Percentiles rank a stretch among this genome's conserved stretches.
Conservation (phyloP, 2,113 vertebrate species). For the Gasterosteus nipponicus region DNA sequence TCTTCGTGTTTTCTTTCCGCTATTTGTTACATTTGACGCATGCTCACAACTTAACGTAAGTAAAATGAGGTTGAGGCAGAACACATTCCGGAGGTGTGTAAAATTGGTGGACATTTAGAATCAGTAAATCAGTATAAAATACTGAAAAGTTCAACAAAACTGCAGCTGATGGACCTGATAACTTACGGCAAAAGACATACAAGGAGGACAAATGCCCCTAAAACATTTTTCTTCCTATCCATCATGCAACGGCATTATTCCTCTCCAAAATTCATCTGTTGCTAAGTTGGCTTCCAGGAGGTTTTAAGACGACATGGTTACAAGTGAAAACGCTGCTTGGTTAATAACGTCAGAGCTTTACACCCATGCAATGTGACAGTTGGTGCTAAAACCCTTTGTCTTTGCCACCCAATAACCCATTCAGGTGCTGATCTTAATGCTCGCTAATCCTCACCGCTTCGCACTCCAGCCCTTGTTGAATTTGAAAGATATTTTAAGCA, state of each 20-base stretch:
- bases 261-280: conserved; percentile 6
- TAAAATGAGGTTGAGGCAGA: neutral
- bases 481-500: conserved; percentile 39
- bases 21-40: neutral
- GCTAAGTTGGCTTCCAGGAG: conserved; percentile 1
- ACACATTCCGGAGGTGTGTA: neutral
- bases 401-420: conserved; percentile 22
- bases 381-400: conserved; percentile 20
- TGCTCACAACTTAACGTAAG: neutral
- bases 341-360: conserved; percentile 31
- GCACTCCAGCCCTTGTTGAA: conserved; percentile 44
- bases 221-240: neutral
- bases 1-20: conserved; percentile 12
- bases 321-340: neutral
- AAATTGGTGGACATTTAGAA: neutral
- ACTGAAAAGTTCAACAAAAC: neutral
- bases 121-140: neutral
- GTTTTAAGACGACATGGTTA: conserved; percentile 18
- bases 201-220: neutral
- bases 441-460: conserved; percentile 36
- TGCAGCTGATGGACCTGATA: neutral
- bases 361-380: conserved; percentile 19
- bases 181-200: neutral
- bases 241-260: neutral
- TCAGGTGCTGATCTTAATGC: conserved; percentile 32